phyloP scores from a whole-genome alignment of 2,888 invertebrate genomes.

The Petrolisthes cinctipes region DNA sequence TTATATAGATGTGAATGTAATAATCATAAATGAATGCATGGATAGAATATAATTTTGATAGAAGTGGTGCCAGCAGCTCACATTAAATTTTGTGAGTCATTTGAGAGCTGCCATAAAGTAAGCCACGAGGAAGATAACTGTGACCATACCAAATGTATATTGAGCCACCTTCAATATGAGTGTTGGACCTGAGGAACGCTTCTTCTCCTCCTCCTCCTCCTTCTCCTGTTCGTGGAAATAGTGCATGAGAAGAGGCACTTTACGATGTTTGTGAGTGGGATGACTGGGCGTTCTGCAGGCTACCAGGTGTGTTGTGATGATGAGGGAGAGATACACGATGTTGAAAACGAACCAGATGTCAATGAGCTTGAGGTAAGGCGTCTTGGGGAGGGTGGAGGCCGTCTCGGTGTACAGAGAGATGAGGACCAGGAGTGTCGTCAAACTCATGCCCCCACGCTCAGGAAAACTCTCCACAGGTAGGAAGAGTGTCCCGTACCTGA shows the following conservation, averaged over 20 bases:
- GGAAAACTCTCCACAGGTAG: conserved; percentile 32
- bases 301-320: conserved; percentile 32
- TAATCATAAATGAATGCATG: too few species aligned
- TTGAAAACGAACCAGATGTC: conserved; percentile 41
- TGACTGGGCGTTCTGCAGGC: conserved; percentile 4
- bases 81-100: not conserved
- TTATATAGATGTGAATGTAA: too few species aligned
- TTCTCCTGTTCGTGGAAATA: not conserved
- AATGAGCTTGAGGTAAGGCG: conserved; percentile 27
- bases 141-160: not conserved
- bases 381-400: conserved; percentile 20
- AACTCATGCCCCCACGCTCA: conserved; percentile 34
- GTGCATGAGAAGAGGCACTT: not conserved
- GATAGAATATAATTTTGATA: too few species aligned
- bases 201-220: not conserved
- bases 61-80: too few species aligned
- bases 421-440: conserved; percentile 34
- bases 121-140: not conserved
- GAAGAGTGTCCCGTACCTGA: conserved; percentile 30
- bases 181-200: not conserved
- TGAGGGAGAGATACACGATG: conserved; percentile 31
- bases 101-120: conserved; percentile 5
- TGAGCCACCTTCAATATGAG: conserved; percentile 10
- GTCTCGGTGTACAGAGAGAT: conserved; percentile 43
- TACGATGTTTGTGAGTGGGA: not conserved